Percentiles rank a stretch among this genome's conserved stretches.
These are phyloP conservation scores for Venturia canescens DNA, from an alignment of 1,140 invertebrate species.

Conservation along the genomic window DNA sequence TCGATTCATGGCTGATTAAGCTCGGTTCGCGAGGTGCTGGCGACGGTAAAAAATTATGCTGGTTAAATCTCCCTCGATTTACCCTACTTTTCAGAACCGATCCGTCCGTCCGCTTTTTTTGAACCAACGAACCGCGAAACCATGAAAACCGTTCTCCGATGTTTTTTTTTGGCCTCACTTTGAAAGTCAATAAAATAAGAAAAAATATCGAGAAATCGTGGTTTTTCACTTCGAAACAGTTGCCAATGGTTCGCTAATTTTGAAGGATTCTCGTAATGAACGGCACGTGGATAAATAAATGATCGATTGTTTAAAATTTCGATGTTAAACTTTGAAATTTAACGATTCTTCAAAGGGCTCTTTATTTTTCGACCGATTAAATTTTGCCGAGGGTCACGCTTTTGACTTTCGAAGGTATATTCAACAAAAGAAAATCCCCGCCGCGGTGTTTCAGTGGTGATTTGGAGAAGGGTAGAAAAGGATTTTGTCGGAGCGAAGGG, in stretches of 20 bases:
- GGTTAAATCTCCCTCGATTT: neutral
- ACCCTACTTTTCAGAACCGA: neutral
- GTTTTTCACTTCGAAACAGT: neutral
- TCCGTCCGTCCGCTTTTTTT: neutral
- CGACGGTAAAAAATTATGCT: neutral
- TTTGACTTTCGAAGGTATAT: neutral
- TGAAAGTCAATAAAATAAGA: neutral
- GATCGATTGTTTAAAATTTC: too few species aligned
- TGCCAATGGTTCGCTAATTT: neutral
- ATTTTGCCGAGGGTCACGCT: neutral
- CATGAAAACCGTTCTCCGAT: constrained; percentile 39
- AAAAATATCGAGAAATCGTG: neutral
- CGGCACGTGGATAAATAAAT: neutral
- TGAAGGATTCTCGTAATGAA: neutral
- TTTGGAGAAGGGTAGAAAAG: neutral
- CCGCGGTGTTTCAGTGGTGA: neutral
- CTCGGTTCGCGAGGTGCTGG: neutral
- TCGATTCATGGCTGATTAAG: constrained; percentile 58
- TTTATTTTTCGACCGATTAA: neutral
- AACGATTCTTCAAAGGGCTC: neutral
- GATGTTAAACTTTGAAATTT: too few species aligned
- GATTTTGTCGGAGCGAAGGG: neutral
- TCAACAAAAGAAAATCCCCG: neutral
- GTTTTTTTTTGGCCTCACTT: constrained; percentile 26
- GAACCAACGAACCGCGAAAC: constrained; percentile 47